Evolutionary conservation across 2,888 invertebrate genomes (phyloP).

Genomic region (Drosophila barbarae): DNA sequence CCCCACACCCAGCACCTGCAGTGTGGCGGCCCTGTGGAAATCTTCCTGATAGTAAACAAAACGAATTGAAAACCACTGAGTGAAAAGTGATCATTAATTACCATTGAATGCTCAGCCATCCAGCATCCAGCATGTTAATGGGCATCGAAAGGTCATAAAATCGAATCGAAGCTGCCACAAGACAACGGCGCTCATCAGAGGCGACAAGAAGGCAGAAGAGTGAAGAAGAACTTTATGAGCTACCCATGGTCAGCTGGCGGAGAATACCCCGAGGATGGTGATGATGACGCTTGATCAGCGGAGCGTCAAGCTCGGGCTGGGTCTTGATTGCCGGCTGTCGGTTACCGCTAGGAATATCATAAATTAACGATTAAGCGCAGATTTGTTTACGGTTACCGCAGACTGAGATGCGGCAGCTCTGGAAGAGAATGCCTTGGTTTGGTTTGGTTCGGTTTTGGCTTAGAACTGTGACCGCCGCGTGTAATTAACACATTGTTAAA

Average conservation of each 20-base stretch:
- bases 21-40: neutral
- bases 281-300: constrained; percentile 49
- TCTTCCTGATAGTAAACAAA: constrained; percentile 13
- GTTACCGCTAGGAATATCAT: constrained; percentile 68
- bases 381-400: constrained; percentile 58
- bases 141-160: constrained; percentile 40
- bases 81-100: constrained; percentile 42
- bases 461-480: constrained; percentile 39
- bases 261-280: constrained; percentile 29
- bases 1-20: constrained; percentile 17
- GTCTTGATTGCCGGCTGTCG: constrained; percentile 51
- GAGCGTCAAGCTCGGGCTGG: constrained; percentile 48
- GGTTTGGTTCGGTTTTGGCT: constrained; percentile 13
- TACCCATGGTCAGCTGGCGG: constrained; percentile 37
- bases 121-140: constrained; percentile 37
- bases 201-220: neutral
- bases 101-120: constrained; percentile 18
- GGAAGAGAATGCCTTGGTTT: constrained; percentile 12
- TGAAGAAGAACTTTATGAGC: constrained; percentile 54
- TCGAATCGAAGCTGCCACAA: constrained; percentile 31
- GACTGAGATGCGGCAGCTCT: neutral
- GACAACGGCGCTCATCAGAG: constrained; percentile 16
- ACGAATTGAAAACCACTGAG: constrained; percentile 24
- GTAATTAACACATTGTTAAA: constrained; percentile 71
- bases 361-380: constrained; percentile 72